Evolutionary conservation across 2,888 invertebrate genomes (phyloP), one percentile per base, ranked within the genome.

Genomic region (Caenorhabditis becei): DNA sequence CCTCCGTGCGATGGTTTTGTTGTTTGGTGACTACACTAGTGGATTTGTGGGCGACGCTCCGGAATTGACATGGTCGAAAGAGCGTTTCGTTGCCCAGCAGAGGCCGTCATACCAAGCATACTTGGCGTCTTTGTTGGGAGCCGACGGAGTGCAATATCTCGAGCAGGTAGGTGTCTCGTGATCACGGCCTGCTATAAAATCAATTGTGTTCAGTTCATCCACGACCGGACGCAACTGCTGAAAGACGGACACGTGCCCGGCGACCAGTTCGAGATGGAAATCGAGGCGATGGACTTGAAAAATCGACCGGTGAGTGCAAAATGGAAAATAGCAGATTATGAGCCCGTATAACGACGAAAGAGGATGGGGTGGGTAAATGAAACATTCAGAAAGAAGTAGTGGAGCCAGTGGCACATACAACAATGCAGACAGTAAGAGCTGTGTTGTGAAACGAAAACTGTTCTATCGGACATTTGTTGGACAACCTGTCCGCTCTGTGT

Each of bases 191-290:
- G 41, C 24, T 20, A 16, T 37, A 20, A 5, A 49, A 16, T 20
- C 28, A 16, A 2, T 7, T 26, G 32, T 72, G n/a, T 74, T 63
- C 69, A 96, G 95, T 97, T 98, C 92, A 95, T 98, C 90, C 97
- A 97, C n/a, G 97, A 97, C 92, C 94, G 97, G 87, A 93, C 97
- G 86, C 95, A 95, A 87, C 94, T 96, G 93, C 93, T 97, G 83
- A 97, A 97, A 91, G 94, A 95, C n/a, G 97, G 97, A 0, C 93
- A 95, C 77, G 96, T 96, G 0, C 96, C 96, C 91, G 95, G 95
- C 41, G 97, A 98, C 92, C 96, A 97, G 91, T 98, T 98, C 92
- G 97, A 98, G 92, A 93, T 95, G 91, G 97, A 97, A 92, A 95
- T 94, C 75, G 69, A 72, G 10, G 63, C 74, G 37, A 82, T 84